Evolutionary conservation across 2,797 vertebrate species (phyloP).

Genomic region (Pipistrellus nathusii): DNA sequence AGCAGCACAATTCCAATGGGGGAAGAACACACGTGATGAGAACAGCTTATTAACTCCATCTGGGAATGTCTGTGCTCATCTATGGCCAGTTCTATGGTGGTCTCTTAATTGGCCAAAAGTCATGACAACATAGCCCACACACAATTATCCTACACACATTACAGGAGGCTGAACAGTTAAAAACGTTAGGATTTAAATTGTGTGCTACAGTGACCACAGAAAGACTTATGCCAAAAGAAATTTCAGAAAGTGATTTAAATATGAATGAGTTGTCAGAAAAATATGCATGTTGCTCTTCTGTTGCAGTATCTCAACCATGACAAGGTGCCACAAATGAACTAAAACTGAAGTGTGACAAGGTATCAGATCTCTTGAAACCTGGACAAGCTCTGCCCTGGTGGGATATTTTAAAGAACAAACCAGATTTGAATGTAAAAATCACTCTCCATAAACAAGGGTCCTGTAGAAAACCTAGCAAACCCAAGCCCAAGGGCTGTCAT

Average conservation of each 20-base stretch:
- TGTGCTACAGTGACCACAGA: not conserved
- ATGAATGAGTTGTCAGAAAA: not conserved
- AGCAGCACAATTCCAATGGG: constrained; percentile 22
- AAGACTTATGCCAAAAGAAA: not conserved
- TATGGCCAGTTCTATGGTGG: not conserved
- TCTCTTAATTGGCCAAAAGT: constrained; percentile 65
- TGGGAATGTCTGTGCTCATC: not conserved
- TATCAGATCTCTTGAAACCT: not conserved
- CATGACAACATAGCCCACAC: constrained; percentile 28
- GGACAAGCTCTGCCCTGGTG: not conserved
- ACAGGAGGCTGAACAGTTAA: not conserved
- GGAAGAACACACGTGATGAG: constrained; percentile 9
- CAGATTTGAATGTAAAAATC: not conserved
- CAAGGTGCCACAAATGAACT: not conserved
- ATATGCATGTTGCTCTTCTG: not conserved
- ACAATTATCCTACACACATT: constrained; percentile 48
- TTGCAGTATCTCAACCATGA: not conserved
- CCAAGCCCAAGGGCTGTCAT: not conserved
- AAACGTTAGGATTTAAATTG: constrained; percentile 35
- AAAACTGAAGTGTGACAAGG: not conserved
- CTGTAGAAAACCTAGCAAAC: not conserved
- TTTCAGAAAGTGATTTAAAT: constrained; percentile 46
- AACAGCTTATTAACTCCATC: constrained; percentile 63
- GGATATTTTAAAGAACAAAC: constrained; percentile 8
- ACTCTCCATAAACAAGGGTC: not conserved